Percentiles rank a stretch among this genome's conserved stretches.
phyloP scores from a whole-genome alignment of 2,113 vertebrate genomes.

The Apus apus region DNA sequence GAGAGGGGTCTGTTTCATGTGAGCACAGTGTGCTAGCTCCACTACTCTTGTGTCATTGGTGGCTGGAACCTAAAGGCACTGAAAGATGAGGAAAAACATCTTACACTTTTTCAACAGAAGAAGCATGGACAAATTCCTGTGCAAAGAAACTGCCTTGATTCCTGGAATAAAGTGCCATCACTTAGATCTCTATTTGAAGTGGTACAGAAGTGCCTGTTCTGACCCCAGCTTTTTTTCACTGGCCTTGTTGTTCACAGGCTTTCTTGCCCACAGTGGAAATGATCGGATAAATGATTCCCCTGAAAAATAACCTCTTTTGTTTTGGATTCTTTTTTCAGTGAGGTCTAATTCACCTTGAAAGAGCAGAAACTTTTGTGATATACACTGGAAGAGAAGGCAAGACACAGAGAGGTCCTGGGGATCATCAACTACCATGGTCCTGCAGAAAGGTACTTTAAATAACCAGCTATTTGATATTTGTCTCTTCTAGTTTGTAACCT shows the following conservation, averaged over 20 bases:
- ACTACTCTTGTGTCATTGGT: not conserved
- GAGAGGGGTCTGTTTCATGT: not conserved
- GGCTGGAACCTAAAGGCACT: not conserved
- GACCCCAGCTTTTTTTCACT: not conserved
- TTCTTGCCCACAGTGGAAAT: not conserved
- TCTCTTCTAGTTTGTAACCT: not conserved
- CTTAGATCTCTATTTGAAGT: not conserved
- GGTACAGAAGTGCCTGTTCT: not conserved
- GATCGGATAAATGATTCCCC: not conserved
- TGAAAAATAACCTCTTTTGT: not conserved
- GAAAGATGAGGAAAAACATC: not conserved
- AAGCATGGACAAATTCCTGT: not conserved
- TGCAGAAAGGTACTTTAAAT: not conserved
- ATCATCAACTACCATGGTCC: not conserved
- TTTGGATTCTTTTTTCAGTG: not conserved
- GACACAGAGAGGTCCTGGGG: not conserved
- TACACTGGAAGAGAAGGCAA: not conserved
- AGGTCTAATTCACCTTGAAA: not conserved
- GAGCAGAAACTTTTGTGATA: not conserved
- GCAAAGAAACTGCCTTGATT: not conserved
- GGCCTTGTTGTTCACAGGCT: not conserved
- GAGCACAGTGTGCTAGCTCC: not conserved
- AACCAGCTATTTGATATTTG: not conserved
- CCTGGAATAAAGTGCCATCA: not conserved
- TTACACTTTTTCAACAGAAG: not conserved